These are phyloP conservation scores for Tapirus indicus DNA, from an alignment of 2,797 vertebrate genomes.

Conservation along the genomic window DNA sequence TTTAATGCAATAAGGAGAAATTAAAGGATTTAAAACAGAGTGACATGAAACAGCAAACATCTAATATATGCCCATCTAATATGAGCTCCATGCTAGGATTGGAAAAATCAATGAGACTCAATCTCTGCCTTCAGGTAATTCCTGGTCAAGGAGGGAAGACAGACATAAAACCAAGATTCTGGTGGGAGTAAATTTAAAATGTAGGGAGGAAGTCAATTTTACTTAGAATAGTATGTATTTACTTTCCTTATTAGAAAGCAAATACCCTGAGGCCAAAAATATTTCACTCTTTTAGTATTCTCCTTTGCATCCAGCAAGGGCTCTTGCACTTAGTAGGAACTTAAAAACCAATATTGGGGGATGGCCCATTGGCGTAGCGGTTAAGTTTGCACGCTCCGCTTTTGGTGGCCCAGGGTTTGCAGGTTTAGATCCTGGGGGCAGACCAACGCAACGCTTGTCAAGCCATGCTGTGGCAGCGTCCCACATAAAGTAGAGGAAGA, in stretches of 20 bases:
- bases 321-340: background rate
- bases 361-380: too few species aligned
- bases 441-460: too few species aligned
- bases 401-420: too few species aligned
- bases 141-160: background rate
- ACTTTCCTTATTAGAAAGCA: constrained; percentile 36
- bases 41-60: background rate
- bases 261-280: background rate
- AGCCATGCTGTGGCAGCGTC: too few species aligned
- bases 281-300: background rate
- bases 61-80: background rate
- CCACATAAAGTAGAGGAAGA: too few species aligned
- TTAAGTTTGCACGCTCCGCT: too few species aligned
- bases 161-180: background rate
- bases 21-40: constrained; percentile 47
- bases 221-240: background rate
- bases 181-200: background rate
- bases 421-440: too few species aligned
- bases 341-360: constrained; percentile 10
- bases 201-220: background rate
- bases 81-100: background rate
- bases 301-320: background rate
- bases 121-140: constrained; percentile 8
- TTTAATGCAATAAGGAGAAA: constrained; percentile 45
- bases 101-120: background rate